Evolutionary conservation across 1,140 invertebrate species (phyloP), one percentile per base, ranked within the genome.

Genomic region (Drosophila santomea): DNA sequence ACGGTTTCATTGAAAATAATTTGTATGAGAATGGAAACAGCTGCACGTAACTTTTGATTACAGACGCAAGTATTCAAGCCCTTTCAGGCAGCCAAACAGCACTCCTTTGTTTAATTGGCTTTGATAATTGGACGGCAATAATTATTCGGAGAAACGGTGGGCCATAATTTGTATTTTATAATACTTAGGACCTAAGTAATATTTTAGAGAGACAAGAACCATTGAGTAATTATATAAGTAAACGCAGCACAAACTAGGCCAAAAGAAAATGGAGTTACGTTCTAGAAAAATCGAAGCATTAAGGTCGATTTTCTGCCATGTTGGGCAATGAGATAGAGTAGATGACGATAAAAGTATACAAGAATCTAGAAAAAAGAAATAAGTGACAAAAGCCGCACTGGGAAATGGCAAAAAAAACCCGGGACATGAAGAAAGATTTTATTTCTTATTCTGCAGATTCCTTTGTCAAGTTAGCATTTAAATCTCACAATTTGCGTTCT

Each of bases 371-470:
- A 17, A 73, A 74, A 73, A 74, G 58, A 63, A 74, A 74, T 74
- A 74, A 63, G 58, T 55, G 68, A 71, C 69, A 71, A 73, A 69
- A 73, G 51, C 51, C 39, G 44, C 50, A 58, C 57, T 74, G 69
- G 72, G 72, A 73, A 73, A 56, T 48, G 51, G 55, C 41, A 55
- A 60, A 54, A 47, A 73, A 60, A 41, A 36, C 25, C 35, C n/a
- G 50, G 54, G 45, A 50, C 15, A 17, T 41, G 32, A 62, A 62
- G 28, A 62, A 35, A 68, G 38, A 68, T 36, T 43, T 45, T 60
- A 25, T 66, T 64, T 15, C 66, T 50, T 28, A 51, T 58, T 66
- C 55, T 58, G 52, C 52, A 64, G 71, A 50, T 74, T 63, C 47
- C 60, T 68, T 54, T 68, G 64, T 66, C 32, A 66, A 68, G 64